Evolutionary conservation across 2,113 vertebrate species (phyloP), one percentile per base, ranked within the genome.

Genomic region (Proteles cristata): DNA sequence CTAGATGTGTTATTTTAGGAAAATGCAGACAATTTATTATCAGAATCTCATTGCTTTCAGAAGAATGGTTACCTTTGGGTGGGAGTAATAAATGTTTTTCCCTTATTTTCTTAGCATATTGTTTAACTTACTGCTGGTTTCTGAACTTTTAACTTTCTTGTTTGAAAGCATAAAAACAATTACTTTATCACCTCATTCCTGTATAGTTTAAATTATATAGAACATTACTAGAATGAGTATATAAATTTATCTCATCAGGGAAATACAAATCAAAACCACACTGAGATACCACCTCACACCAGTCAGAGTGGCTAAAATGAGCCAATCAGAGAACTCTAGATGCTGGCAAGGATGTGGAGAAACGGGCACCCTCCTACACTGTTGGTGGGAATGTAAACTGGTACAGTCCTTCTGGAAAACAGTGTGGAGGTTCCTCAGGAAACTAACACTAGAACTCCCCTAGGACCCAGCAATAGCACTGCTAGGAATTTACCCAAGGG

Each of bases 21-120:
- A 93, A 77, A 58, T 45, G 48, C 19, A 43, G 73, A 77, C 55
- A 74, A 74, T 93, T 93, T 84, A 68, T 79, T 68, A 79, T 28
- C 39, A 73, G 33, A 80, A 63, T 94, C 58, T 83, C 43, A 82
- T 77, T 96, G 94, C 73, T 93, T 88, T 90, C 53, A 85, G 76
- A 71, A 98, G 96, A 96, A 93, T 97, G 71, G 73, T 45, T 69
- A 28, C 23, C 35, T 53, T 93, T 81, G 45, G 63, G 39, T 55
- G n/a, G 61, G 84, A 66, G 35, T 45, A 61, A 80, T 94, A 94
- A 96, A 96, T 79, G 83, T 58, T 84, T 86, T 65, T 83, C 93
- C 97, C 81, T 91, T 95, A 85, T 81, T 65, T 74, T 43, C 39
- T 71, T 69, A 77, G 39, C 65, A 68, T 95, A 26, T 88, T 80